A percentile compares a stretch with the other conserved stretches of the same genome.
phyloP scores from a whole-genome alignment of 2,888 invertebrate species.

The Cerceris ruficornis region DNA sequence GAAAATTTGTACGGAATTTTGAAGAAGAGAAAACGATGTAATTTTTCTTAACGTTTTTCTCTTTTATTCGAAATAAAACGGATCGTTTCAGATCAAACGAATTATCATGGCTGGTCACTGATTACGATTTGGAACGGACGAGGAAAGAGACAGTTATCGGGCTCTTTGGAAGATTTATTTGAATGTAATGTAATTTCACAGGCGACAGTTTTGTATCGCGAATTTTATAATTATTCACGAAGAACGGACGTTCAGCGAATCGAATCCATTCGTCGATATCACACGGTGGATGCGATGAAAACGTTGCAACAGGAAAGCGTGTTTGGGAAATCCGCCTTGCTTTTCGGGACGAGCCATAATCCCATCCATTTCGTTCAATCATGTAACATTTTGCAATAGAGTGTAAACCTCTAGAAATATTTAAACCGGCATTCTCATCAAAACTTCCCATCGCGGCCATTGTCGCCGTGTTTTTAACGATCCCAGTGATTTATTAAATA shows the following conservation, averaged over 20 bases:
- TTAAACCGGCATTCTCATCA: constrained; percentile 55
- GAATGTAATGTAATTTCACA: neutral
- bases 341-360: constrained; percentile 50
- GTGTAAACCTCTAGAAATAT: constrained; percentile 61
- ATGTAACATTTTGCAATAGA: constrained; percentile 58
- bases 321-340: constrained; percentile 42
- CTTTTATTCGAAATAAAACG: too few relatives aligned
- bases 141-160: too few relatives aligned
- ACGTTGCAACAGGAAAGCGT: constrained; percentile 20
- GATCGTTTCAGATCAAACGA: too few relatives aligned
- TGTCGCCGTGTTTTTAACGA: constrained; percentile 30
- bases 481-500: constrained; percentile 26
- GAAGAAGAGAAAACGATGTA: too few relatives aligned
- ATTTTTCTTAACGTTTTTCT: too few relatives aligned
- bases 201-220: neutral
- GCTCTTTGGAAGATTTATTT: too few relatives aligned
- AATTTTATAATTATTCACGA: neutral
- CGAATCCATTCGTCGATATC: constrained; percentile 32
- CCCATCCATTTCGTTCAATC: constrained; percentile 52
- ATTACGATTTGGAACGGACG: too few relatives aligned
- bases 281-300: constrained; percentile 32
- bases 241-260: constrained; percentile 40
- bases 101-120: too few relatives aligned
- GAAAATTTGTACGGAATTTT: too few relatives aligned
- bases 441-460: constrained; percentile 37